phyloP scores from a whole-genome alignment of 2,888 invertebrate genomes.

The Galerucella calmariensis region DNA sequence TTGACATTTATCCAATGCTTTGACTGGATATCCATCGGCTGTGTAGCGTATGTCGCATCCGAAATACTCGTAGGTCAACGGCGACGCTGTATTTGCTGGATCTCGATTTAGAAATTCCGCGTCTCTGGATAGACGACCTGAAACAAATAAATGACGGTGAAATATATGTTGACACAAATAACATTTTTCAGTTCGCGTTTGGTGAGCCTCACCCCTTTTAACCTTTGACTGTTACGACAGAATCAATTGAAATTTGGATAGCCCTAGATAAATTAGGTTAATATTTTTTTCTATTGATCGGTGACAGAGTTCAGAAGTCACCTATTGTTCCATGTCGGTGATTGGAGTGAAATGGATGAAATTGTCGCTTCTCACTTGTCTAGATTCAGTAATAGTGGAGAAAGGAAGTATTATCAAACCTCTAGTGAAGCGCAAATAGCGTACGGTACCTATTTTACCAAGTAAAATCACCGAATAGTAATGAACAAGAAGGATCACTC shows the following conservation, averaged over 20 bases:
- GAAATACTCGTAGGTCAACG: slow-evolving; percentile 68
- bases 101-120: slow-evolving; percentile 70
- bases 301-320: too few species aligned
- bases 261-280: too few species aligned
- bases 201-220: background rate
- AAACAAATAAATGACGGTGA: slow-evolving; percentile 29
- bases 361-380: too few species aligned
- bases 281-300: too few species aligned
- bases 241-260: background rate
- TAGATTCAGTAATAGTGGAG: too few species aligned
- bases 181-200: background rate
- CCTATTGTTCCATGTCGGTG: too few species aligned
- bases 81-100: slow-evolving; percentile 53
- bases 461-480: too few species aligned
- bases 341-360: too few species aligned
- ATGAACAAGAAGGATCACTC: too few species aligned
- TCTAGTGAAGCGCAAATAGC: too few species aligned
- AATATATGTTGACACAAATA: slow-evolving; percentile 1
- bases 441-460: too few species aligned
- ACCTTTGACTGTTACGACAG: background rate
- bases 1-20: slow-evolving; percentile 65
- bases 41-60: slow-evolving; percentile 77
- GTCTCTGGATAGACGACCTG: slow-evolving; percentile 70
- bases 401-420: too few species aligned
- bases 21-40: slow-evolving; percentile 79